Percentiles rank a stretch among this genome's conserved stretches.
Conservation (phyloP, 2,797 vertebrate genomes). For the Coregonus suidteri region DNA sequence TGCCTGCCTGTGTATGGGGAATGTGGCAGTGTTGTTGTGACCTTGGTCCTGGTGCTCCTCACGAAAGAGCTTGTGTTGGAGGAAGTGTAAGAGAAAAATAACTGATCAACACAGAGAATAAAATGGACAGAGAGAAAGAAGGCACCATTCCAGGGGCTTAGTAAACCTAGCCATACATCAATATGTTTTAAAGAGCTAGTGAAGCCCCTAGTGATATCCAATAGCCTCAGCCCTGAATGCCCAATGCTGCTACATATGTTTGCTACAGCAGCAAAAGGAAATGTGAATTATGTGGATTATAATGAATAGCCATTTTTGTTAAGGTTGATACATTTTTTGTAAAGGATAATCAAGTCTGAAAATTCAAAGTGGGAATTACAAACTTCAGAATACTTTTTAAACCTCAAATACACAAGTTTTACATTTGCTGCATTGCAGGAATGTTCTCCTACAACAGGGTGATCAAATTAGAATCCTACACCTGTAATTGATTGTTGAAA, state of each 20-base stretch:
- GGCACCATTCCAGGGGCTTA: slow-evolving; percentile 29
- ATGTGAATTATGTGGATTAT: too few species aligned
- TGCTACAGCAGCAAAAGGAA: too few species aligned
- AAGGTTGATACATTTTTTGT: too few species aligned
- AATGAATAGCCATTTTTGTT: too few species aligned
- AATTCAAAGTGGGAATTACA: too few species aligned
- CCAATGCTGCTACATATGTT: slow-evolving; percentile 15
- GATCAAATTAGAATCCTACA: neutral
- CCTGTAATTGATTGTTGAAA: slow-evolving; percentile 35
- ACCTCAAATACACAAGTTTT: too few species aligned
- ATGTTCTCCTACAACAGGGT: too few species aligned
- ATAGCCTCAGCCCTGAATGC: slow-evolving; percentile 27
- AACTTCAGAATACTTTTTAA: too few species aligned
- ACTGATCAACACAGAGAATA: slow-evolving; percentile 47
- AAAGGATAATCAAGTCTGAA: too few species aligned
- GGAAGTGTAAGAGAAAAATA: slow-evolving; percentile 51
- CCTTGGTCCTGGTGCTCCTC: slow-evolving; percentile 11
- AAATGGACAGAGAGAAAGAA: slow-evolving; percentile 41
- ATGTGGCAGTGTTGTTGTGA: slow-evolving; percentile 10
- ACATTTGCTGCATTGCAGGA: too few species aligned
- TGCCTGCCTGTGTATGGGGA: neutral
- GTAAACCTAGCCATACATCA: slow-evolving; percentile 50
- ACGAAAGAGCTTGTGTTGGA: slow-evolving; percentile 39
- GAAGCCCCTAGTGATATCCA: slow-evolving; percentile 32
- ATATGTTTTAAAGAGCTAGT: slow-evolving; percentile 52